These are phyloP conservation scores for Ctena decussata DNA, from an alignment of 2,888 invertebrate species.

Conservation along the genomic window DNA sequence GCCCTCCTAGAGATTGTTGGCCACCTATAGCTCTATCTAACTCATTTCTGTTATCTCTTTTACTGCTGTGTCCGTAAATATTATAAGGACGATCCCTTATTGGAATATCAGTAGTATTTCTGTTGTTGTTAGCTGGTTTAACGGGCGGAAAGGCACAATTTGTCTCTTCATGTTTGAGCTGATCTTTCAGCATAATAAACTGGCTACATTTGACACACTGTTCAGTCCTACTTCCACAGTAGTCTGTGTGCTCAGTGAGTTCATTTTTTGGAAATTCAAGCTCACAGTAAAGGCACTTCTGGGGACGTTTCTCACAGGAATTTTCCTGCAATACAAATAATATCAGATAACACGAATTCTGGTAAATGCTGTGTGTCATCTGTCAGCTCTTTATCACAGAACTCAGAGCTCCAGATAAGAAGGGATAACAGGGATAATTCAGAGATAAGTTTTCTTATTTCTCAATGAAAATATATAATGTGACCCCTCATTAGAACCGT, in stretches of 20 bases:
- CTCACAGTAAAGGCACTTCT: constrained; percentile 91
- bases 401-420: no score
- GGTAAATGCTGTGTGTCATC: no score
- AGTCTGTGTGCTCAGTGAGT: constrained; percentile 90
- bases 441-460: no score
- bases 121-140: constrained; percentile 51
- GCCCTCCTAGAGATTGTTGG: background rate
- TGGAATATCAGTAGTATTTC: background rate
- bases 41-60: constrained; percentile 30
- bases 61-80: background rate
- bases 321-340: constrained; percentile 87
- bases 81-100: background rate
- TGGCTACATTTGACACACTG: constrained; percentile 91
- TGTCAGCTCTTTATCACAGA: no score
- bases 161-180: constrained; percentile 90
- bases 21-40: constrained; percentile 39
- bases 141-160: constrained; percentile 75
- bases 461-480: no score
- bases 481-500: no score
- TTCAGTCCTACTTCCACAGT: constrained; percentile 92
- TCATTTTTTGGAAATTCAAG: constrained; percentile 90
- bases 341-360: no score
- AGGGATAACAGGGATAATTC: no score
- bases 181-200: constrained; percentile 91
- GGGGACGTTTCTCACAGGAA: constrained; percentile 89